Evolutionary conservation across 1,140 invertebrate species (phyloP).

Genomic region (Heliconius nattereri): DNA sequence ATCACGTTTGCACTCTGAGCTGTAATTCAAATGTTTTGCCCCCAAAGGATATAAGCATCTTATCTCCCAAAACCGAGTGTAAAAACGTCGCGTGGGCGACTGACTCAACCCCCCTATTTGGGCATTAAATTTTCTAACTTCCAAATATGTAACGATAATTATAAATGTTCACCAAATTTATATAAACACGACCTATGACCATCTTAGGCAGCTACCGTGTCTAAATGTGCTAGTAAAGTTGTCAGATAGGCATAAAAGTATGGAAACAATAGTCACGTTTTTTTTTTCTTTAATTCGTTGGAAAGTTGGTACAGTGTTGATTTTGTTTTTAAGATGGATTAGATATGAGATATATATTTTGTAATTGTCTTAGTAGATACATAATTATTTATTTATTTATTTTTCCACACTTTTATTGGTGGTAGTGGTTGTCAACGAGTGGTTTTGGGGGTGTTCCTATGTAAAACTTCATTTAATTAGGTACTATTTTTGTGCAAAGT

Average conservation of each 20-base stretch:
- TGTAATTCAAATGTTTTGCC: not conserved
- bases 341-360: not conserved
- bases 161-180: conserved; percentile 24
- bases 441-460: too few relatives aligned
- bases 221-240: conserved; percentile 9
- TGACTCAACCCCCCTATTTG: conserved; percentile 19
- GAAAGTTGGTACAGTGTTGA: conserved; percentile 1
- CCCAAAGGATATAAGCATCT: not conserved
- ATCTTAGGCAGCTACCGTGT: conserved; percentile 25
- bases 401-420: too few relatives aligned
- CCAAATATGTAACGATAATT: conserved; percentile 21
- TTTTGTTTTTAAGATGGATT: not conserved
- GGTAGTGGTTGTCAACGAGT: too few relatives aligned
- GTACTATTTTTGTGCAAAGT: too few relatives aligned
- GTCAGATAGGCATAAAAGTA: conserved; percentile 19
- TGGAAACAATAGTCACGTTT: conserved; percentile 18
- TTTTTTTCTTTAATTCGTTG: conserved; percentile 8
- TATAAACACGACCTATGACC: conserved; percentile 25
- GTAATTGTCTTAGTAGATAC: too few relatives aligned
- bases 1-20: not conserved
- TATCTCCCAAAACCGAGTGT: conserved; percentile 1
- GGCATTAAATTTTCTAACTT: conserved; percentile 20
- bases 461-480: too few relatives aligned
- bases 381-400: too few relatives aligned
- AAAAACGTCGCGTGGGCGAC: conserved; percentile 27